Percentiles rank a stretch among this genome's conserved stretches.
phyloP scores from a whole-genome alignment of 2,797 vertebrate species.

The Percopsis omiscomaycus region DNA sequence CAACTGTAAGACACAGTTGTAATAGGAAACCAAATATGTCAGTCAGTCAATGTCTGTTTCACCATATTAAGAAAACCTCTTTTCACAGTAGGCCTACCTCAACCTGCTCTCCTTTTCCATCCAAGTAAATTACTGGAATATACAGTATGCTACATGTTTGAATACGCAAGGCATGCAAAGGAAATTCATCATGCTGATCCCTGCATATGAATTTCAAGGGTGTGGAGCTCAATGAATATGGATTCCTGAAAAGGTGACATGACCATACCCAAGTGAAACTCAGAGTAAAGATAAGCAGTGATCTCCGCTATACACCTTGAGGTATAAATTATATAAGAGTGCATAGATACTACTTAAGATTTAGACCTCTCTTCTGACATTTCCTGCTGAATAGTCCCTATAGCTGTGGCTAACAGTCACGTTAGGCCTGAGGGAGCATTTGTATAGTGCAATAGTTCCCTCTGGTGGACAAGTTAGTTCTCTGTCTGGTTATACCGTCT shows the following conservation, averaged over 20 bases:
- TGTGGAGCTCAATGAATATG: slow-evolving; percentile 17
- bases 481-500: background rate
- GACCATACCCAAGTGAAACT: background rate
- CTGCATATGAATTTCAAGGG: slow-evolving; percentile 25
- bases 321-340: background rate
- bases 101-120: slow-evolving; percentile 8
- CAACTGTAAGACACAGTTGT: too few species aligned
- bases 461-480: slow-evolving; percentile 55
- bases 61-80: too few species aligned
- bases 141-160: slow-evolving; percentile 28
- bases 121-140: background rate
- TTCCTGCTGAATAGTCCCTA: background rate
- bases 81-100: too few species aligned
- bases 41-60: too few species aligned
- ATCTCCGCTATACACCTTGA: background rate
- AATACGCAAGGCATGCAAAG: slow-evolving; percentile 44
- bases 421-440: slow-evolving; percentile 1
- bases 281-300: too few species aligned
- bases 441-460: slow-evolving; percentile 49
- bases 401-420: background rate
- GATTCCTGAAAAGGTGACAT: slow-evolving; percentile 1
- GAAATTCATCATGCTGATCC: slow-evolving; percentile 63
- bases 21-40: too few species aligned
- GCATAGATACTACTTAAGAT: slow-evolving; percentile 1
- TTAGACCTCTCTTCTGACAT: background rate